Evolutionary conservation across 2,888 invertebrate species (phyloP).

Genomic region (Nomada ferruginata): DNA sequence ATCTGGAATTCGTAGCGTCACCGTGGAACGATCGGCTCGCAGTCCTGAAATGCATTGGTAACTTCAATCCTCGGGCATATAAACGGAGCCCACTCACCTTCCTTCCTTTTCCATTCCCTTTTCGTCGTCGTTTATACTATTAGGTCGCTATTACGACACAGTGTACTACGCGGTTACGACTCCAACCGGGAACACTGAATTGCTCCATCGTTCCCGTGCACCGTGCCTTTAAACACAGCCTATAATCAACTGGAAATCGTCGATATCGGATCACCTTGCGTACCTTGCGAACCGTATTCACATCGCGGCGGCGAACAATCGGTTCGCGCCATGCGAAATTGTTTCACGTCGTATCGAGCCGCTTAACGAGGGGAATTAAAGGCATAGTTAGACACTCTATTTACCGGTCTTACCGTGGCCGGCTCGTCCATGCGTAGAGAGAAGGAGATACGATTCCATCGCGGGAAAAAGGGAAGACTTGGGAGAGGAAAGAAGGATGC

Average conservation of each 20-base stretch:
- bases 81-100: constrained; percentile 67
- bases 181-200: constrained; percentile 19
- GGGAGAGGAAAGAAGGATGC: background rate
- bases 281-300: constrained; percentile 5
- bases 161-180: constrained; percentile 45
- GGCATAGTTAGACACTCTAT: constrained; percentile 10
- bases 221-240: constrained; percentile 16
- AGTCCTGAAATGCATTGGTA: constrained; percentile 55
- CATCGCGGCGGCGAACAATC: constrained; percentile 22
- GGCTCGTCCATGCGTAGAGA: background rate
- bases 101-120: constrained; percentile 67
- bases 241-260: constrained; percentile 26
- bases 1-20: constrained; percentile 68
- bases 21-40: constrained; percentile 55
- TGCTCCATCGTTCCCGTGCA: constrained; percentile 17
- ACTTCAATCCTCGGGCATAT: constrained; percentile 48
- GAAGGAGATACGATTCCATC: background rate
- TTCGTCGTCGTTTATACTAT: constrained; percentile 42
- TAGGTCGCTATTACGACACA: constrained; percentile 61
- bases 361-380: constrained; percentile 8
- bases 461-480: background rate
- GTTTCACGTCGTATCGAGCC: background rate
- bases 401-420: background rate
- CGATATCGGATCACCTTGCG: constrained; percentile 34
- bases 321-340: background rate